These are phyloP conservation scores for Tringa solitaria DNA, from an alignment of 2,113 vertebrate genomes.

Conservation along the genomic window DNA sequence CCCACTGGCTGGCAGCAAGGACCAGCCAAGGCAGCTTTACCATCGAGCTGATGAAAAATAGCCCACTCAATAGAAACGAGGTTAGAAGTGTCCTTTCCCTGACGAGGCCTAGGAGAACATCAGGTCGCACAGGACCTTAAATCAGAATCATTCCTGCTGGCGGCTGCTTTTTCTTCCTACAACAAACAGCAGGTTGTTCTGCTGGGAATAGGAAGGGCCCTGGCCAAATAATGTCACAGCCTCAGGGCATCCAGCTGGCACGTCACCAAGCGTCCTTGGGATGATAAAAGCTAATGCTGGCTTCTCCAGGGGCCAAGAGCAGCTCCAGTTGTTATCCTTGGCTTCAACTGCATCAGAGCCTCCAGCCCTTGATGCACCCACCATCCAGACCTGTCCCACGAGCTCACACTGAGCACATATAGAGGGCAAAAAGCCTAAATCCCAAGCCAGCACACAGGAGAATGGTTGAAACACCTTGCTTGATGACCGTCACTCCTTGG, in stretches of 20 bases:
- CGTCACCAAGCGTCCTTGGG: neutral
- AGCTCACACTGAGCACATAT: fast-evolving
- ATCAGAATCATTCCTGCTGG: neutral
- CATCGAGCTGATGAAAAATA: neutral
- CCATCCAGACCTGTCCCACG: neutral
- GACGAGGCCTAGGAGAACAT: neutral
- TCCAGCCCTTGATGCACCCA: neutral
- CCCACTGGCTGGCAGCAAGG: fast-evolving
- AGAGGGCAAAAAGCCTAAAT: neutral
- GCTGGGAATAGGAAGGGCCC: neutral
- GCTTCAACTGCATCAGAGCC: neutral
- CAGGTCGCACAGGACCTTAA: neutral
- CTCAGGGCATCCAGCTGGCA: neutral
- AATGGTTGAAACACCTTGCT: neutral
- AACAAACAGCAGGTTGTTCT: neutral
- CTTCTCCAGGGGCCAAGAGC: neutral
- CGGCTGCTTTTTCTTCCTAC: neutral
- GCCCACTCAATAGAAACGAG: neutral
- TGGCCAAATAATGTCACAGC: neutral
- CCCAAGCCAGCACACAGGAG: neutral
- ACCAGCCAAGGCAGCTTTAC: neutral
- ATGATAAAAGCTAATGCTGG: neutral
- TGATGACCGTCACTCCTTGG: neutral
- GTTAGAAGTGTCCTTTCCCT: neutral
- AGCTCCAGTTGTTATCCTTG: neutral